Percentiles rank a stretch among this genome's conserved stretches.
Evolutionary conservation across 1,140 invertebrate genomes (phyloP).

Genomic region (Oscheius sp.): DNA sequence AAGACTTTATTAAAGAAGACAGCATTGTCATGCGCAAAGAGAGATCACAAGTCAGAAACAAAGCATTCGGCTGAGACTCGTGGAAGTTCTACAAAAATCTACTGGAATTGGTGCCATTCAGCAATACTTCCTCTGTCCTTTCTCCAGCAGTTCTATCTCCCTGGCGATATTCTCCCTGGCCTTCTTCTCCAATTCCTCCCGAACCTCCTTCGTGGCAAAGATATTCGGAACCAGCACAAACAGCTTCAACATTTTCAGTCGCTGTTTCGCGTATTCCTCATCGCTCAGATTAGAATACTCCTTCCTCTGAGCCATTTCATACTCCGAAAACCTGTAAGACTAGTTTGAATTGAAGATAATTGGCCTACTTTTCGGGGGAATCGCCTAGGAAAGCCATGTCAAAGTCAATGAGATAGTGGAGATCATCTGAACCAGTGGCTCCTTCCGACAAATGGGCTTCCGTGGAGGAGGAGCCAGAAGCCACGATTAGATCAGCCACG

Average conservation of each 20-base stretch:
- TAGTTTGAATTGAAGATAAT: not conserved
- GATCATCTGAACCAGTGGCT: constrained; percentile 67
- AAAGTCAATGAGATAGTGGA: constrained; percentile 69
- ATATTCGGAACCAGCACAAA: constrained; percentile 71
- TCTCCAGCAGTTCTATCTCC: constrained; percentile 64
- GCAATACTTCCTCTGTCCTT: constrained; percentile 9
- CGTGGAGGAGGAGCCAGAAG: constrained; percentile 67
- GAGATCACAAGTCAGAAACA: no score
- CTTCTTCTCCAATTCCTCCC: constrained; percentile 67
- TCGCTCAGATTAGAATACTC: constrained; percentile 68
- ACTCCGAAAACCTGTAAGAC: constrained; percentile 57
- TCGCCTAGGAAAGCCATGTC: constrained; percentile 68
- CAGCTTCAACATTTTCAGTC: constrained; percentile 69
- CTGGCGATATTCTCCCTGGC: constrained; percentile 68
- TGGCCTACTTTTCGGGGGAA: constrained; percentile 62
- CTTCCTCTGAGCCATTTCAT: constrained; percentile 65
- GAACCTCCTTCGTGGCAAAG: constrained; percentile 69
- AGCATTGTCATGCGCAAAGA: no score
- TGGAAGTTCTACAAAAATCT: no score
- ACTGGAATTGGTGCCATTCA: no score
- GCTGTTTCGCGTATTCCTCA: constrained; percentile 66
- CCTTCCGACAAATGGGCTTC: constrained; percentile 68
- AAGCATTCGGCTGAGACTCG: no score
- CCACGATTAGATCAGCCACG: constrained; percentile 65
- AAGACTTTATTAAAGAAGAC: no score